Evolutionary conservation across 1,140 invertebrate species (phyloP).

Genomic region (Hormaphis cornu): DNA sequence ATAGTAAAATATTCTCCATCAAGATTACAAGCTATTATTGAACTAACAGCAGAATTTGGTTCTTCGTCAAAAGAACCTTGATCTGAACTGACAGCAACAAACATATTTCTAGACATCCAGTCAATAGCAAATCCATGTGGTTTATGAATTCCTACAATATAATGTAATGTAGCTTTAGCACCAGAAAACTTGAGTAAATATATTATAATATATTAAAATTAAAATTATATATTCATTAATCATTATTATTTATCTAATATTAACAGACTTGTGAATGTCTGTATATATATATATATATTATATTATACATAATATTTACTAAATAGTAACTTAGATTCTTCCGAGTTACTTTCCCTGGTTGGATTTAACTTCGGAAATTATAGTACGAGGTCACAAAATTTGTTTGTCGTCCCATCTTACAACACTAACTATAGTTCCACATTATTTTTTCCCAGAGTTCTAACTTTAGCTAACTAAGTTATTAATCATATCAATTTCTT

Average conservation of each 20-base stretch:
- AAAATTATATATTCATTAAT: neutral
- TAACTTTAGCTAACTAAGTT: too few relatives aligned
- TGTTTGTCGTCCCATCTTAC: too few relatives aligned
- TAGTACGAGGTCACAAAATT: too few relatives aligned
- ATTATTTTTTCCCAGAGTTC: too few relatives aligned
- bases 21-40: slow-evolving; percentile 59
- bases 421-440: too few relatives aligned
- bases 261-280: too few relatives aligned
- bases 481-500: too few relatives aligned
- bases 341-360: too few relatives aligned
- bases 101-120: slow-evolving; percentile 67
- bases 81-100: slow-evolving; percentile 49
- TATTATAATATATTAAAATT: neutral
- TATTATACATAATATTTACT: too few relatives aligned
- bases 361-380: too few relatives aligned
- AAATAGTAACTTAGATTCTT: too few relatives aligned
- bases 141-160: slow-evolving; percentile 46
- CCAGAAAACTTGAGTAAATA: neutral
- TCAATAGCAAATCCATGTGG: slow-evolving; percentile 58
- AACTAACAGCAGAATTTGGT: slow-evolving; percentile 42
- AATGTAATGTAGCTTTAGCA: neutral
- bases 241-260: neutral
- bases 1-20: slow-evolving; percentile 59
- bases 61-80: slow-evolving; percentile 40
- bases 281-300: too few relatives aligned